Percentiles rank a stretch among this genome's conserved stretches.
These are phyloP conservation scores for Phyllotis vaccarum DNA, from an alignment of 2,797 vertebrate species.

Conservation along the genomic window DNA sequence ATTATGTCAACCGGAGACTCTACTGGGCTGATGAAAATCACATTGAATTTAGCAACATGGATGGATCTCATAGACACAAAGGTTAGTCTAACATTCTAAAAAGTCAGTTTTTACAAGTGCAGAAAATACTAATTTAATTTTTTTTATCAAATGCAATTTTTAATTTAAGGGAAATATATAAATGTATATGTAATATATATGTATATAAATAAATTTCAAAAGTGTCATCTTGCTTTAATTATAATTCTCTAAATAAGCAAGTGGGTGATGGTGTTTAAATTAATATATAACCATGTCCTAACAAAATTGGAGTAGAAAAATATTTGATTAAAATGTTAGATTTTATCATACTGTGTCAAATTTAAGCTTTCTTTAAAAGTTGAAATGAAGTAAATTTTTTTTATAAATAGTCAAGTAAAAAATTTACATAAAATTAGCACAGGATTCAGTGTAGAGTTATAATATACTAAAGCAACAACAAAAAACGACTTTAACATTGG, in stretches of 20 bases:
- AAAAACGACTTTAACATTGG: background rate
- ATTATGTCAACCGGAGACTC: conserved; percentile 96
- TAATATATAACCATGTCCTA: background rate
- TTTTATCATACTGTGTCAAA: background rate
- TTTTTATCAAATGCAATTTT: conserved; percentile 37
- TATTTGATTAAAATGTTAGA: background rate
- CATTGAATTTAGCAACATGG: conserved; percentile 97
- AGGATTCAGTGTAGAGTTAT: background rate
- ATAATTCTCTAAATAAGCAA: conserved; percentile 5
- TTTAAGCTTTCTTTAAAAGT: background rate
- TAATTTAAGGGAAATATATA: conserved; percentile 8
- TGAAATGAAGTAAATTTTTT: conserved; percentile 6
- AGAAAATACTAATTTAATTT: conserved; percentile 47
- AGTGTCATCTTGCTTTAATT: background rate
- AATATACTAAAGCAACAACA: background rate
- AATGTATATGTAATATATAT: background rate
- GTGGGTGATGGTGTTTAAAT: background rate
- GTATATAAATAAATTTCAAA: conserved; percentile 9
- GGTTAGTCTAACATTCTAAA: conserved; percentile 88
- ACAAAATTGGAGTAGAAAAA: background rate
- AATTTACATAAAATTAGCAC: background rate
- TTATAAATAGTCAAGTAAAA: background rate
- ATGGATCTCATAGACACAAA: conserved; percentile 95
- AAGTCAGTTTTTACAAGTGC: background rate
- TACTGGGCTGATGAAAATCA: conserved; percentile 99